Percentiles rank a stretch among this genome's conserved stretches.
phyloP scores from a whole-genome alignment of 2,888 invertebrate species.

The Acronicta alni region DNA sequence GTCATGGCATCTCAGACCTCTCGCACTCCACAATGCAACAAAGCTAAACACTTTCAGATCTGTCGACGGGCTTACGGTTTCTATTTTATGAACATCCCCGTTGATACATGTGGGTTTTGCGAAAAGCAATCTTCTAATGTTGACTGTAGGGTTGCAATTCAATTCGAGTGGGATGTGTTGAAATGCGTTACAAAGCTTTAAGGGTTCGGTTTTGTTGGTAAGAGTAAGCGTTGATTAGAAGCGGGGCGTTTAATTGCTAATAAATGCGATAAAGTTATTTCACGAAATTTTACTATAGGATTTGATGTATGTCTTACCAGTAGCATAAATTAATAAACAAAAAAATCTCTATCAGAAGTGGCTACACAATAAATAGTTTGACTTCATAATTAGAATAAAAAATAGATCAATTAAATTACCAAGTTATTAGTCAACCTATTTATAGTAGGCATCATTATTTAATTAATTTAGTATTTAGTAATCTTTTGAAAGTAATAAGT shows the following conservation, averaged over 20 bases:
- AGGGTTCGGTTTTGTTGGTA: constrained; percentile 10
- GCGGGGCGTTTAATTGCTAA: constrained; percentile 7
- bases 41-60: constrained; percentile 59
- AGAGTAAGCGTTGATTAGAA: not conserved
- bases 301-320: too few relatives aligned
- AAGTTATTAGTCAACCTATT: too few relatives aligned
- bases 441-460: too few relatives aligned
- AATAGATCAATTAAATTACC: too few relatives aligned
- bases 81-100: constrained; percentile 55
- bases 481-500: too few relatives aligned
- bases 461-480: too few relatives aligned
- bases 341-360: too few relatives aligned
- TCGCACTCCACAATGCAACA: constrained; percentile 49
- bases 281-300: too few relatives aligned
- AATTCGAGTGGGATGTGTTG: constrained; percentile 27
- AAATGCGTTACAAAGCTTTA: constrained; percentile 42
- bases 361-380: too few relatives aligned
- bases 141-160: constrained; percentile 43
- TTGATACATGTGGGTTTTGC: constrained; percentile 31
- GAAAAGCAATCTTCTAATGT: constrained; percentile 42
- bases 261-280: not conserved
- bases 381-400: too few relatives aligned
- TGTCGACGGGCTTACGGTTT: constrained; percentile 52
- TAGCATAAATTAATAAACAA: too few relatives aligned
- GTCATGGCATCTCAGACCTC: constrained; percentile 28